A percentile compares a stretch with the other conserved stretches of the same genome.
phyloP scores from a whole-genome alignment of 2,797 vertebrate species.

The Pangasius mekongensis region DNA sequence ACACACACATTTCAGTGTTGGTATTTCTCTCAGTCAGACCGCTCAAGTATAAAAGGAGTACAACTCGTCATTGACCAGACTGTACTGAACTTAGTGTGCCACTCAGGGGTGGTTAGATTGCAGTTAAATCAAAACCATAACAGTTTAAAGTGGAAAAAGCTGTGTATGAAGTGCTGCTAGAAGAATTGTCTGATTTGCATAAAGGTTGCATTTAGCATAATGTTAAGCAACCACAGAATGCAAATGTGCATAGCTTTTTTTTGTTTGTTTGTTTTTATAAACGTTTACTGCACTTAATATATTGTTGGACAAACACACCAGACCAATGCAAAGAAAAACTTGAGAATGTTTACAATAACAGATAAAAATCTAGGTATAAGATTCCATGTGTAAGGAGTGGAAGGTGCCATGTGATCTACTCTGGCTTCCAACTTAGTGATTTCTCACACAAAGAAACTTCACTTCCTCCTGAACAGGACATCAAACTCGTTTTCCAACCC shows the following conservation, averaged over 20 bases:
- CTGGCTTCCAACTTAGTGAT: neutral
- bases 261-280: neutral
- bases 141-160: neutral
- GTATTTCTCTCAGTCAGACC: neutral
- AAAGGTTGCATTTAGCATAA: neutral
- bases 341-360: neutral
- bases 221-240: neutral
- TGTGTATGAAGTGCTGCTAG: neutral
- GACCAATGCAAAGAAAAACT: neutral
- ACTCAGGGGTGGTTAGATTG: no score
- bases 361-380: neutral
- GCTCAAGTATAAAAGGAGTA: neutral
- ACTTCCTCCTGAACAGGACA: neutral
- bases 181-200: neutral
- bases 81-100: neutral
- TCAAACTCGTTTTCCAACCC: no score
- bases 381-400: neutral
- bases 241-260: neutral
- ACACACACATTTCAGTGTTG: neutral
- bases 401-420: neutral
- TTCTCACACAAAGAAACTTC: neutral
- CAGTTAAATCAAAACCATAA: neutral
- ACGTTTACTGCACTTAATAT: no score
- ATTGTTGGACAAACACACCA: neutral
- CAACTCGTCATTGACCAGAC: neutral